These are phyloP conservation scores for Lochmaea capreae DNA, from an alignment of 2,888 invertebrate species.

Conservation along the genomic window DNA sequence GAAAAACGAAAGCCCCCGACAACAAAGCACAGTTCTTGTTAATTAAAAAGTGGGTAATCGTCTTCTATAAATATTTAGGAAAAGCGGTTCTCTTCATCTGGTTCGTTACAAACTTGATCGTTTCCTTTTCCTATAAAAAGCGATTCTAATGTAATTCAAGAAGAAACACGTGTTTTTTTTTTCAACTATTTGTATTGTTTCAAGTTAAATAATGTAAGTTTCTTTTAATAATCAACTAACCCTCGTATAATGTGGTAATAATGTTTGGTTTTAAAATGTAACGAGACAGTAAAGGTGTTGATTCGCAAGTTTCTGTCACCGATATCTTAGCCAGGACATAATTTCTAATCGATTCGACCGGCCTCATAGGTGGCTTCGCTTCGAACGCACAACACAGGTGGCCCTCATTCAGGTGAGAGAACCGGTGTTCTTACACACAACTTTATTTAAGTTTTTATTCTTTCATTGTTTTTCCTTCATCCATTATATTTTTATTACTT, in stretches of 20 bases:
- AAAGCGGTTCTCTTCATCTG: slow-evolving; percentile 38
- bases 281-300: background rate
- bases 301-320: background rate
- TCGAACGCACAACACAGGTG: slow-evolving; percentile 6
- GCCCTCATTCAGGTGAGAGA: background rate
- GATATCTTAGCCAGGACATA: background rate
- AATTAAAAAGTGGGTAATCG: slow-evolving; percentile 44
- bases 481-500: slow-evolving; percentile 14
- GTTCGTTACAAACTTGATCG: slow-evolving; percentile 21
- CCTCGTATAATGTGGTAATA: background rate
- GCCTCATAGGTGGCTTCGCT: slow-evolving; percentile 10
- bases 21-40: slow-evolving; percentile 36
- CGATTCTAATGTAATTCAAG: slow-evolving; percentile 28
- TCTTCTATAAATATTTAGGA: slow-evolving; percentile 42
- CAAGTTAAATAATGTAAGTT: background rate
- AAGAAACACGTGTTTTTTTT: slow-evolving; percentile 28
- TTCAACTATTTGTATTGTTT: background rate
- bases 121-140: slow-evolving; percentile 31
- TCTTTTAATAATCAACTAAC: background rate
- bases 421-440: slow-evolving; percentile 2
- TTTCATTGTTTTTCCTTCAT: background rate
- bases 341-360: slow-evolving; percentile 1
- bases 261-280: background rate
- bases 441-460: background rate
- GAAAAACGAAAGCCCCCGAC: background rate